These are phyloP conservation scores for Montipora sp. DNA, from an alignment of 64 coral and sea anemone genomes.

Conservation along the genomic window DNA sequence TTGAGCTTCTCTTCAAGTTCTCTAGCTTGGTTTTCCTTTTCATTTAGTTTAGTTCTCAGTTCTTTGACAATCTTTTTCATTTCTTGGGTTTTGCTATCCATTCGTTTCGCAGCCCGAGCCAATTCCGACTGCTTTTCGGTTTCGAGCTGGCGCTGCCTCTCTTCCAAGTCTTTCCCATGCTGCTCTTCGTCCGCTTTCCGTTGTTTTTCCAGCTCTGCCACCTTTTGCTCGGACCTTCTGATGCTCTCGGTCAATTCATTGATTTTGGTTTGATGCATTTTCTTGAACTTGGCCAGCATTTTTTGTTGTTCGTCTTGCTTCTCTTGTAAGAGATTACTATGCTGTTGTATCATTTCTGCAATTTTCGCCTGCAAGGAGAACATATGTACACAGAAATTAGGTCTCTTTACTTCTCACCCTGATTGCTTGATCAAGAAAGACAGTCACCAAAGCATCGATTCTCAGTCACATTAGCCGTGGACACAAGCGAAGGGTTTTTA, in stretches of 20 bases:
- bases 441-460: no score
- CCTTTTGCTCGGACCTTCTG: conserved; percentile 79
- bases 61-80: conserved; percentile 99
- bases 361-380: conserved; percentile 71
- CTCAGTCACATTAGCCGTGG: no score
- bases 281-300: conserved; percentile 82
- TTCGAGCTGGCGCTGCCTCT: conserved; percentile 76
- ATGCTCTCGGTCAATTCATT: conserved; percentile 73
- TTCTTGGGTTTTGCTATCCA: conserved; percentile 91
- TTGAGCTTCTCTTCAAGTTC: conserved; percentile 83
- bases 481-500: no score
- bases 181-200: conserved; percentile 67
- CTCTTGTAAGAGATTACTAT: conserved; percentile 87
- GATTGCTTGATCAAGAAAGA: no score
- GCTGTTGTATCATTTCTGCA: conserved; percentile 89
- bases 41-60: conserved; percentile 80
- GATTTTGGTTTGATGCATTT: conserved; percentile 88
- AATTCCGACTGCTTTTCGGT: conserved; percentile 91
- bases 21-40: conserved; percentile 80
- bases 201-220: conserved; percentile 68
- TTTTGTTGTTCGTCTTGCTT: conserved; percentile 97
- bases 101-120: conserved; percentile 80
- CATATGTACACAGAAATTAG: background rate
- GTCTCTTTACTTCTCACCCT: background rate
- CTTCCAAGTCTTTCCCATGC: conserved; percentile 65